Percentiles rank a stretch among this genome's conserved stretches.
phyloP scores from a whole-genome alignment of 2,888 invertebrate species.

The Oeneis ivallda region DNA sequence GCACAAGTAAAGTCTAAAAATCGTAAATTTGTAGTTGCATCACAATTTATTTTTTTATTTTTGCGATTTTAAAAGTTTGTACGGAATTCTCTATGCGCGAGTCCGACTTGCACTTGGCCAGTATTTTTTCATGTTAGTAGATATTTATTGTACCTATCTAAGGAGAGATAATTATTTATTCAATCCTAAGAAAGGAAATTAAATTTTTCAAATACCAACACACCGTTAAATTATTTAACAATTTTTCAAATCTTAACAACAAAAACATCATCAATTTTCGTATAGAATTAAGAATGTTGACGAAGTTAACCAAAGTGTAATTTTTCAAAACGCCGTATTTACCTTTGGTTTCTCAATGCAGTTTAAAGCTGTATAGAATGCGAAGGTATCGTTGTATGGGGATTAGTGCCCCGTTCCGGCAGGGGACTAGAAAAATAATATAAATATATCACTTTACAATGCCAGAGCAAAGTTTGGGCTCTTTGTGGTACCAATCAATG shows the following conservation, averaged over 20 bases:
- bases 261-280: conserved; percentile 60
- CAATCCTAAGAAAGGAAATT: background rate
- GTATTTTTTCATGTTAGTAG: too few species aligned
- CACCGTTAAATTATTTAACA: background rate
- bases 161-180: background rate
- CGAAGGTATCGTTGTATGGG: conserved; percentile 47
- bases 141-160: too few species aligned
- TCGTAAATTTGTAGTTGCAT: too few species aligned
- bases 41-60: too few species aligned
- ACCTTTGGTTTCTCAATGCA: conserved; percentile 34
- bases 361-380: conserved; percentile 11
- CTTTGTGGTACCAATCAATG: conserved; percentile 75
- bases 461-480: conserved; percentile 66
- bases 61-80: too few species aligned
- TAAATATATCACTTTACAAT: conserved; percentile 79
- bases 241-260: conserved; percentile 30
- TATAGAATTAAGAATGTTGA: conserved; percentile 45
- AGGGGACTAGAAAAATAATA: conserved; percentile 71
- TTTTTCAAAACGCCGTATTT: conserved; percentile 66
- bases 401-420: conserved; percentile 62
- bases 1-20: too few species aligned
- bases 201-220: background rate
- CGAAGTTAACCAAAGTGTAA: conserved; percentile 54
- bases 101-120: too few species aligned
- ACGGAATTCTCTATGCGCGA: too few species aligned